Evolutionary conservation across 2,113 vertebrate species (phyloP).

Genomic region (Dipodomys stephensi): DNA sequence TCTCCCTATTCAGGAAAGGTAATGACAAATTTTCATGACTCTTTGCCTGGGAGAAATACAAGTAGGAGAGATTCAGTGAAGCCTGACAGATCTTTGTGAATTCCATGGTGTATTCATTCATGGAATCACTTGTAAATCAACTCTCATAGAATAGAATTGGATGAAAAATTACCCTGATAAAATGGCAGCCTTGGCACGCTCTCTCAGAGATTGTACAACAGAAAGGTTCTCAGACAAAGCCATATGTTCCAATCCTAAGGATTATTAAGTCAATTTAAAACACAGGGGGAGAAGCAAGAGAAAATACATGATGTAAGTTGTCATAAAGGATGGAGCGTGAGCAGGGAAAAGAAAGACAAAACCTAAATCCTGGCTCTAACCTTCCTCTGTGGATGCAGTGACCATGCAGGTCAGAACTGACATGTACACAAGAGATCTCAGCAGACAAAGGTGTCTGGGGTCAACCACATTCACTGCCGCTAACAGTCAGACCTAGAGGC

Average conservation of each 20-base stretch:
- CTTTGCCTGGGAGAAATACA: background rate
- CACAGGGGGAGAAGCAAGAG: background rate
- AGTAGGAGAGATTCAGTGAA: background rate
- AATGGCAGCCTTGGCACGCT: background rate
- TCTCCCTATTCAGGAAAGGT: background rate
- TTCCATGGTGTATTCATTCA: background rate
- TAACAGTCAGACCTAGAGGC: background rate
- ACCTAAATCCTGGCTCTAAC: background rate
- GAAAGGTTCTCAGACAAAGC: background rate
- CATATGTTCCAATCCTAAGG: background rate
- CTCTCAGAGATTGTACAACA: background rate
- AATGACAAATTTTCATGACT: background rate
- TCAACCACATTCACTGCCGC: background rate
- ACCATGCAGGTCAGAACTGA: background rate
- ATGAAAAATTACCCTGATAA: conserved; percentile 27
- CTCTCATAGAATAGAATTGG: background rate
- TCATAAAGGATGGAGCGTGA: background rate
- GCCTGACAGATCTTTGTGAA: background rate
- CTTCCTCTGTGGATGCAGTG: background rate
- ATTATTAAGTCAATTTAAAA: conserved; percentile 33
- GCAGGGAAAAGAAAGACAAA: background rate
- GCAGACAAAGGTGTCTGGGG: background rate
- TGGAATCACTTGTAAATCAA: background rate
- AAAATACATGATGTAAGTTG: background rate
- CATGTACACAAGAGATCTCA: background rate